phyloP scores from a whole-genome alignment of 1,140 invertebrate species.

The Potamilus streckersoni region DNA sequence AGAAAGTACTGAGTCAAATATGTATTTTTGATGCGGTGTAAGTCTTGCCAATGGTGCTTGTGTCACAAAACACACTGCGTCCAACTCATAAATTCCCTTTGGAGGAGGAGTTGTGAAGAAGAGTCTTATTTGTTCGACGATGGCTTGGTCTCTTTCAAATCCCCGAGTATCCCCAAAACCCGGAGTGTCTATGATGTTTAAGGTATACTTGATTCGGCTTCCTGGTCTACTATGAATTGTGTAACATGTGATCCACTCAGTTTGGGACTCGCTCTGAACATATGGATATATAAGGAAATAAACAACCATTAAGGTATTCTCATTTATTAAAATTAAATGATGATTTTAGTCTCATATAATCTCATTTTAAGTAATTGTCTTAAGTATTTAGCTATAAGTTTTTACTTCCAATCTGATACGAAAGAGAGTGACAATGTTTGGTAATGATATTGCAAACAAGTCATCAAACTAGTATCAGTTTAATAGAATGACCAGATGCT shows the following conservation, averaged over 20 bases:
- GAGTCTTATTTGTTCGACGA: slow-evolving; percentile 29
- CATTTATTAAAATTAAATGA: too few relatives aligned
- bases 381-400: too few relatives aligned
- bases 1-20: slow-evolving; percentile 36
- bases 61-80: slow-evolving; percentile 27
- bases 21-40: slow-evolving; percentile 23
- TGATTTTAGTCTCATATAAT: too few relatives aligned
- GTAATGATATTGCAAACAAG: too few relatives aligned
- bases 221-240: slow-evolving; percentile 9
- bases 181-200: slow-evolving; percentile 21
- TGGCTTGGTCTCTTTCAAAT: slow-evolving; percentile 25
- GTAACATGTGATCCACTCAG: slow-evolving; percentile 30
- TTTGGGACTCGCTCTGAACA: slow-evolving; percentile 13
- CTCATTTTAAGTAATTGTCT: too few relatives aligned
- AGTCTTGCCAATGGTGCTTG: slow-evolving; percentile 21
- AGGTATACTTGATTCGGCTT: slow-evolving; percentile 1
- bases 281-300: too few relatives aligned
- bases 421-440: too few relatives aligned
- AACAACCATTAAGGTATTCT: too few relatives aligned
- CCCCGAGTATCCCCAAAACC: slow-evolving; percentile 33
- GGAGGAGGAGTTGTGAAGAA: slow-evolving; percentile 12
- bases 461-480: too few relatives aligned
- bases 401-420: too few relatives aligned
- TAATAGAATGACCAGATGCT: too few relatives aligned
- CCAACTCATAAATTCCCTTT: slow-evolving; percentile 29